phyloP scores from a whole-genome alignment of 2,113 vertebrate genomes.

The Sinocyclocheilus anophthalmus region DNA sequence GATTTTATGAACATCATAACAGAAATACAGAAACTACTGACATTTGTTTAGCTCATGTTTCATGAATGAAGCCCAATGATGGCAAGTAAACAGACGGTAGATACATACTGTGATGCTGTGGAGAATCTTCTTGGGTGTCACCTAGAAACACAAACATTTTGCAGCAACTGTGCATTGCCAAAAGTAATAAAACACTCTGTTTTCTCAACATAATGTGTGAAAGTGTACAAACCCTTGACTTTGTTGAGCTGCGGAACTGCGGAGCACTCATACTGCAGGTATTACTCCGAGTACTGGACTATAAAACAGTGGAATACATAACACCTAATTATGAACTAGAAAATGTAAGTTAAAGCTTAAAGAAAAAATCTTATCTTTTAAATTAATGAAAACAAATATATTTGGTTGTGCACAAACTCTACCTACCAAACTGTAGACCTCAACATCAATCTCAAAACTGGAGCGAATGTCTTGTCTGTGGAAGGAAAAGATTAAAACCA shows the following conservation, averaged over 20 bases:
- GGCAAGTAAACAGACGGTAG: background rate
- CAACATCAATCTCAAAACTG: constrained; percentile 80
- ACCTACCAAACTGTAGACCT: constrained; percentile 82
- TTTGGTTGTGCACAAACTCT: background rate
- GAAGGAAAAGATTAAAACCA: background rate
- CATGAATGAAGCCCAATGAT: background rate
- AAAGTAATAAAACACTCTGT: background rate
- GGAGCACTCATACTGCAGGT: constrained; percentile 59
- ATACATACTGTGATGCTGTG: constrained; percentile 71
- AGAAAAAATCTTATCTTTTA: too few species aligned
- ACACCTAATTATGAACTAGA: background rate
- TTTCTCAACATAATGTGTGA: background rate
- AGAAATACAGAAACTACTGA: background rate
- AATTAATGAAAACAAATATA: too few species aligned
- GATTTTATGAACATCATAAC: background rate
- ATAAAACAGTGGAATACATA: background rate
- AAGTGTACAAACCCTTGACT: constrained; percentile 63
- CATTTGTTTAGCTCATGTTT: background rate
- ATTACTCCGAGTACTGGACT: constrained; percentile 64
- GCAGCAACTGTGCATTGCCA: background rate
- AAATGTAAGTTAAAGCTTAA: background rate
- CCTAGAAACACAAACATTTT: constrained; percentile 59
- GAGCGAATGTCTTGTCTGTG: constrained; percentile 75
- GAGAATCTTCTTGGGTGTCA: constrained; percentile 80
- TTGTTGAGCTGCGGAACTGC: constrained; percentile 61